Conservation (phyloP, 2,888 invertebrate species). For the Tachina fera region DNA sequence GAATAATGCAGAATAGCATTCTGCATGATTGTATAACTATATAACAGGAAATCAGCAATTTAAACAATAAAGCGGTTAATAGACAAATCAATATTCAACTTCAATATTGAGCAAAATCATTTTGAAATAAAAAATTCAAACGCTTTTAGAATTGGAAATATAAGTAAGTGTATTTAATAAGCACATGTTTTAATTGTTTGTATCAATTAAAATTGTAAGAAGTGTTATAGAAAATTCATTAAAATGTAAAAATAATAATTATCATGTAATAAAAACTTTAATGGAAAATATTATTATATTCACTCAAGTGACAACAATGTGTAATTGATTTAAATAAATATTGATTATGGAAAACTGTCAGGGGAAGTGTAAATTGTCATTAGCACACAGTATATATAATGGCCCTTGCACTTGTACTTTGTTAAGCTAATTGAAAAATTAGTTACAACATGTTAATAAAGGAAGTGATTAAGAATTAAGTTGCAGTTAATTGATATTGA, state of each 20-base stretch:
- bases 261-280: background rate
- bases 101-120: too few species aligned
- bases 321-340: constrained; percentile 23
- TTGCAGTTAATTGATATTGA: background rate
- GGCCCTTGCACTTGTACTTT: constrained; percentile 34
- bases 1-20: background rate
- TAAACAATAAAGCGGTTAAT: background rate
- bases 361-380: constrained; percentile 21
- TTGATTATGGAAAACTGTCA: background rate
- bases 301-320: constrained; percentile 11
- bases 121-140: constrained; percentile 20
- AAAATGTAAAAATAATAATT: constrained; percentile 2
- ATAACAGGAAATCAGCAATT: constrained; percentile 52
- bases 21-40: constrained; percentile 10
- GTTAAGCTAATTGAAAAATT: background rate
- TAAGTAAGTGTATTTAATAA: too few species aligned
- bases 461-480: background rate
- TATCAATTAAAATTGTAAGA: constrained; percentile 5
- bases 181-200: background rate
- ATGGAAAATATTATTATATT: constrained; percentile 9
- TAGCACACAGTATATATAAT: constrained; percentile 12
- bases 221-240: constrained; percentile 11
- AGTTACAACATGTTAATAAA: background rate
- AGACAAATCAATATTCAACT: too few species aligned
- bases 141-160: background rate